phyloP scores from a whole-genome alignment of 2,113 vertebrate genomes.

The Macquaria ambigua region DNA sequence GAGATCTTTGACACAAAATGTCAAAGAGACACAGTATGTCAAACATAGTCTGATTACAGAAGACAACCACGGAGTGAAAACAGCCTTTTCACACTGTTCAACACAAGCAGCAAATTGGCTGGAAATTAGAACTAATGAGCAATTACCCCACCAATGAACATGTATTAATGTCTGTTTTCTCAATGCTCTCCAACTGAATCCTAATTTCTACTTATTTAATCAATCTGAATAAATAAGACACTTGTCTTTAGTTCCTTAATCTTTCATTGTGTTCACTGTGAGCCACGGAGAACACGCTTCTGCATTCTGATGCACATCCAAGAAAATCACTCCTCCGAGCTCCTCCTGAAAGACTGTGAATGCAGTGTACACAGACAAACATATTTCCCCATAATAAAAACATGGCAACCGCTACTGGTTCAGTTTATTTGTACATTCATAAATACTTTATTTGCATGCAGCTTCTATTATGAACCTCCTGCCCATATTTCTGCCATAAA shows the following conservation, averaged over 20 bases:
- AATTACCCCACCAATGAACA: slow-evolving; percentile 76
- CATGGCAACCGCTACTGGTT: slow-evolving; percentile 39
- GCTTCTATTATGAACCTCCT: slow-evolving; percentile 40
- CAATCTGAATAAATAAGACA: slow-evolving; percentile 64
- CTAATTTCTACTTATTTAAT: slow-evolving; percentile 69
- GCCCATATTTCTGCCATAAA: slow-evolving; percentile 56
- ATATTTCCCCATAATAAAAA: slow-evolving; percentile 56
- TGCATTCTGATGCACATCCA: slow-evolving; percentile 42
- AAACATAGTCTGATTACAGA: slow-evolving; percentile 65
- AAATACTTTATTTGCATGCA: slow-evolving; percentile 64
- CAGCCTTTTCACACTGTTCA: slow-evolving; percentile 67
- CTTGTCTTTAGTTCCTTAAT: slow-evolving; percentile 60
- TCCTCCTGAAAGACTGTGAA: slow-evolving; percentile 45
- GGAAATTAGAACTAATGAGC: slow-evolving; percentile 80
- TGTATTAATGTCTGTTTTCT: slow-evolving; percentile 70
- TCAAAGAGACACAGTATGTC: slow-evolving; percentile 57
- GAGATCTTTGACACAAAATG: slow-evolving; percentile 50
- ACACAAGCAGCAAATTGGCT: slow-evolving; percentile 72
- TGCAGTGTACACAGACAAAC: slow-evolving; percentile 44
- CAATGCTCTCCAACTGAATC: slow-evolving; percentile 55
- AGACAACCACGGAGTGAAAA: slow-evolving; percentile 59
- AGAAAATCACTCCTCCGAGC: slow-evolving; percentile 50
- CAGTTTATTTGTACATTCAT: slow-evolving; percentile 54
- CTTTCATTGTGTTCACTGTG: slow-evolving; percentile 49
- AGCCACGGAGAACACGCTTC: slow-evolving; percentile 38